Evolutionary conservation across 23 tunicate species (phyloP), one percentile per base, ranked within the genome.

Genomic region (Clavelina lepadiformis): DNA sequence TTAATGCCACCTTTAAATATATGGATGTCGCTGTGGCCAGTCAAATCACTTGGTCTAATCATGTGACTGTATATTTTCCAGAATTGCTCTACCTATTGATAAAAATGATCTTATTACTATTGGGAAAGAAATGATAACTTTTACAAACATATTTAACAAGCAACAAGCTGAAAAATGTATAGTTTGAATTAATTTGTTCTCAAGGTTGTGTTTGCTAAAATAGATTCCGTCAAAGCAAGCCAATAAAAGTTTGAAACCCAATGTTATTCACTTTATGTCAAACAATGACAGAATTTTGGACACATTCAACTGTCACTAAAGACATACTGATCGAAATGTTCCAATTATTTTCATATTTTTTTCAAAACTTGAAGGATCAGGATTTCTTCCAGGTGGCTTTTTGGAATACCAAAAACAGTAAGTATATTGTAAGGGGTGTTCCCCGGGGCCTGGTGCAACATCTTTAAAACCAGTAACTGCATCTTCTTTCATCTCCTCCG

Each of bases 31-130:
- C 91, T 79, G 67, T 82, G 83, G 3, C 84, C 86, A 19, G 69
- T 61, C 67, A 94, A 11, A 4, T 86, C 88, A 44, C 69, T 82
- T n/a, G 76, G 83, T 47, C 95, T 49, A 24, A 75, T 71, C 99
- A 94, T 94, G 73, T 86, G 94, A 46, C 91, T 80, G 78, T 94
- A 94, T 24, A 83, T 67, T 33, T 81, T 65, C 99, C 99, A 94
- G 66, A 94, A 94, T 58, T 94, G 95, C 67, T 94, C 89, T 65
- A 86, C 95, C 95, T 86, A 36, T 26, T 22, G 65, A 33, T 7
- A 33, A 22, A n/a, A n/a, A n/a, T n/a, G n/a, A n/a, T n/a, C 26
- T 15, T 56, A n/a, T 56, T 56, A 0, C 15, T 56, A 0, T 15
- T 15, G 28, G 15, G 22, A 28, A 61, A 30, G 31, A 0, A 28